Evolutionary conservation across 2,888 invertebrate genomes (phyloP).

Genomic region (Heliothis peltigera): DNA sequence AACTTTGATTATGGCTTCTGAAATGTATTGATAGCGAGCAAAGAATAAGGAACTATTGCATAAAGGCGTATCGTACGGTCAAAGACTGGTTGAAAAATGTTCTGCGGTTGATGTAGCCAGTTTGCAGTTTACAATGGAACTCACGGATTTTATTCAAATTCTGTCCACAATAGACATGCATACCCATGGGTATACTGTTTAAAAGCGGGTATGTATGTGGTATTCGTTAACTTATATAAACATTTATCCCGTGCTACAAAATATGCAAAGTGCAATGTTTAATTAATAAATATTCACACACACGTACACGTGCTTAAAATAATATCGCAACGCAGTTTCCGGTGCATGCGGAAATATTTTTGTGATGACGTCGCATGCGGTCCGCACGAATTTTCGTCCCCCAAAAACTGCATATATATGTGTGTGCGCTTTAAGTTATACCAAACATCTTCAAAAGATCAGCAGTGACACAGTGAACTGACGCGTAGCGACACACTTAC

Average conservation of each 20-base stretch:
- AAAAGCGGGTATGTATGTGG: background rate
- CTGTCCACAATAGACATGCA: background rate
- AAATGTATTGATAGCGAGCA: constrained; percentile 11
- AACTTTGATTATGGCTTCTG: constrained; percentile 31
- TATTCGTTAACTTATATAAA: constrained; percentile 15
- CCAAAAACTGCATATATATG: constrained; percentile 62
- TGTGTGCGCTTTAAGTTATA: constrained; percentile 55
- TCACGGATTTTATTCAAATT: background rate
- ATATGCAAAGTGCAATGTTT: constrained; percentile 33
- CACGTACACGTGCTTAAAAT: constrained; percentile 38
- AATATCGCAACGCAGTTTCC: constrained; percentile 24
- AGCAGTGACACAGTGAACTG: constrained; percentile 89
- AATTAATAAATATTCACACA: constrained; percentile 38
- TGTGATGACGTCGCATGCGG: constrained; percentile 14
- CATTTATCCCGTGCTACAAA: constrained; percentile 9
- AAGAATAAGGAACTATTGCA: constrained; percentile 11
- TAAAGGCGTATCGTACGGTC: background rate
- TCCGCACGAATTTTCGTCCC: constrained; percentile 24
- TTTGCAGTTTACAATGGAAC: background rate
- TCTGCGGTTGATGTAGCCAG: background rate
- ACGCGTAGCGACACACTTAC: constrained; percentile 86
- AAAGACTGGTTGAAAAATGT: background rate
- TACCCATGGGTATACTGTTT: background rate
- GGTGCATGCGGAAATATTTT: constrained; percentile 29
- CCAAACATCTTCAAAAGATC: constrained; percentile 81